A percentile compares a stretch with the other conserved stretches of the same genome.
These are phyloP conservation scores for Coccyzus lansbergi DNA, from an alignment of 2,797 vertebrate genomes.

Conservation along the genomic window DNA sequence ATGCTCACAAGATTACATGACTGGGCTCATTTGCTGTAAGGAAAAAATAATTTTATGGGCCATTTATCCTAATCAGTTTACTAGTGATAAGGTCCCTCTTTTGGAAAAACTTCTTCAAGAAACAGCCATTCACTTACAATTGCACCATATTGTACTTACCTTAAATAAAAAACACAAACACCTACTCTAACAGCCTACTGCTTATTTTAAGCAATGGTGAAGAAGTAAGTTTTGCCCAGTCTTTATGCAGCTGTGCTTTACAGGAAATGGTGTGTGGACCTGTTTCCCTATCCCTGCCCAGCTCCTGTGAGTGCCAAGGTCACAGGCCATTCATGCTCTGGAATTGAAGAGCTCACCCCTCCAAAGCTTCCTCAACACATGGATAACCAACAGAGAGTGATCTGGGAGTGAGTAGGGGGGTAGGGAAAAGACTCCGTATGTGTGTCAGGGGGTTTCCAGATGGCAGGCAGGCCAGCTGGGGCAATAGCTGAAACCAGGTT, in stretches of 20 bases:
- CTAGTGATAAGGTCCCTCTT: background rate
- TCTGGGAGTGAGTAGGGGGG: background rate
- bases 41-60: background rate
- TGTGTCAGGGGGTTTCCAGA: background rate
- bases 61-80: background rate
- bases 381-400: background rate
- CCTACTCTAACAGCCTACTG: background rate
- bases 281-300: background rate
- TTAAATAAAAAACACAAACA: background rate
- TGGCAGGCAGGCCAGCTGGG: constrained; percentile 28
- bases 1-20: rapidly evolving
- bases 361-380: rapidly evolving
- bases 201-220: background rate
- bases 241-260: background rate
- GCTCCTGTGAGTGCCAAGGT: background rate
- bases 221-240: background rate
- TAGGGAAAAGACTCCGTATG: background rate
- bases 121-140: background rate
- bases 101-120: background rate
- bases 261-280: background rate
- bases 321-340: rapidly evolving
- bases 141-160: background rate
- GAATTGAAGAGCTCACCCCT: background rate
- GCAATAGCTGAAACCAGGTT: background rate
- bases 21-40: background rate